Evolutionary conservation across 2,797 vertebrate species (phyloP).

Genomic region (Apogon hyalosoma): DNA sequence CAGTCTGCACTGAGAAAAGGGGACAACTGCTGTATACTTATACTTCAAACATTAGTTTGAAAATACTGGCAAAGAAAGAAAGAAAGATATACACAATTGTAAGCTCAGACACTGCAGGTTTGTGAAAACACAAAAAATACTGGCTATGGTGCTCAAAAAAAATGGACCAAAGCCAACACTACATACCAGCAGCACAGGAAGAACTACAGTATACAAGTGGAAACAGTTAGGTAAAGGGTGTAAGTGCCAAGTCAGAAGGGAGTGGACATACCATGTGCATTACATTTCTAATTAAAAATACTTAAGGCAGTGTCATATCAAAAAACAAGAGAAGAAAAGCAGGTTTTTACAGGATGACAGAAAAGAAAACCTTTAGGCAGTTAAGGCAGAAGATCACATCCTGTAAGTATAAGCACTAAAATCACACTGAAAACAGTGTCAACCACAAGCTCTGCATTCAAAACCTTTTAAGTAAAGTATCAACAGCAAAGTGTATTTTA

Average conservation of each 20-base stretch:
- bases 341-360: slow-evolving; percentile 5
- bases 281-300: slow-evolving; percentile 12
- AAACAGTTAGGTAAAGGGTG: slow-evolving; percentile 32
- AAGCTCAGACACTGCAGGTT: slow-evolving; percentile 24
- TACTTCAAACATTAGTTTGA: slow-evolving; percentile 42
- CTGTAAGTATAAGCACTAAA: too few species aligned
- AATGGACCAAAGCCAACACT: slow-evolving; percentile 25
- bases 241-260: slow-evolving; percentile 29
- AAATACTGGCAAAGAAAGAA: slow-evolving; percentile 13
- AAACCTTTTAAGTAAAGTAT: too few species aligned
- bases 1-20: slow-evolving; percentile 12
- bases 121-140: slow-evolving; percentile 5
- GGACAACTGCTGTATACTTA: slow-evolving; percentile 1
- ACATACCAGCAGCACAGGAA: slow-evolving; percentile 29
- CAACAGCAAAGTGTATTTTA: too few species aligned
- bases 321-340: slow-evolving; percentile 28
- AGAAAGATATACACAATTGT: slow-evolving; percentile 28
- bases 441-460: too few species aligned
- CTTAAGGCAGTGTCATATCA: slow-evolving; percentile 30
- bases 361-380: slow-evolving; percentile 7
- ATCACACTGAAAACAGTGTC: too few species aligned
- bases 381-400: too few species aligned
- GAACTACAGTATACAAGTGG: slow-evolving; percentile 20
- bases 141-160: slow-evolving; percentile 16
- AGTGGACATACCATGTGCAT: slow-evolving; percentile 4